These are phyloP conservation scores for Psittacula cyanocephala DNA, from an alignment of 2,113 vertebrate genomes.

Conservation along the genomic window DNA sequence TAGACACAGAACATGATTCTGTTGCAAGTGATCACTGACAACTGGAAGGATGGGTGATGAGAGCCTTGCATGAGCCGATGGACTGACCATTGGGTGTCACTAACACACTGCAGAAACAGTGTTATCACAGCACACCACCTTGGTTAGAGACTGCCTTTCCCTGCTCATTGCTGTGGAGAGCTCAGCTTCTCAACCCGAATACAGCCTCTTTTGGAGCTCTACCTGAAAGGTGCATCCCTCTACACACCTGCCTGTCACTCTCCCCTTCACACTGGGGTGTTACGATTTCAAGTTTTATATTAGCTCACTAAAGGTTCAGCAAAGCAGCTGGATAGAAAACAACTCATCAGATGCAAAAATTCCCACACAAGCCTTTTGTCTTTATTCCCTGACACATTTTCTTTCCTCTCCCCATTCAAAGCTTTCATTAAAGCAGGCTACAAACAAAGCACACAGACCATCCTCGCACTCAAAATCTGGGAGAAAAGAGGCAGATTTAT, in stretches of 20 bases:
- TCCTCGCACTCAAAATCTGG: background rate
- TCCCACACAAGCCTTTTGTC: background rate
- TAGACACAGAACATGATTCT: rapidly evolving
- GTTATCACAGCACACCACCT: background rate
- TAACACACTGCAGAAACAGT: background rate
- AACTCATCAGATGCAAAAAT: background rate
- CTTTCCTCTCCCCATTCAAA: background rate
- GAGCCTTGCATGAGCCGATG: rapidly evolving
- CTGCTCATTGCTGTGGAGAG: rapidly evolving
- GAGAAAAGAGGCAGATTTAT: background rate
- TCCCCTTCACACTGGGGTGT: rapidly evolving
- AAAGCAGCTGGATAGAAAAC: background rate
- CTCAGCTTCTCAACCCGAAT: background rate
- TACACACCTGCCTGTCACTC: rapidly evolving
- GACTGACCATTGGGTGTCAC: conserved; percentile 39
- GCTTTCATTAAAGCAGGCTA: rapidly evolving
- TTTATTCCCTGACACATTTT: background rate
- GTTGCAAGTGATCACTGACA: rapidly evolving
- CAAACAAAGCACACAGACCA: background rate
- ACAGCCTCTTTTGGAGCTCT: rapidly evolving
- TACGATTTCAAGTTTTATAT: rapidly evolving
- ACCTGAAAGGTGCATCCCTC: background rate
- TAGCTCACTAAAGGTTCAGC: background rate
- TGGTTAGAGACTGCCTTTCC: background rate
- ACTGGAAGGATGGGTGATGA: rapidly evolving